phyloP scores from a whole-genome alignment of 2,888 invertebrate species.

The Melangyna quadrimaculata region DNA sequence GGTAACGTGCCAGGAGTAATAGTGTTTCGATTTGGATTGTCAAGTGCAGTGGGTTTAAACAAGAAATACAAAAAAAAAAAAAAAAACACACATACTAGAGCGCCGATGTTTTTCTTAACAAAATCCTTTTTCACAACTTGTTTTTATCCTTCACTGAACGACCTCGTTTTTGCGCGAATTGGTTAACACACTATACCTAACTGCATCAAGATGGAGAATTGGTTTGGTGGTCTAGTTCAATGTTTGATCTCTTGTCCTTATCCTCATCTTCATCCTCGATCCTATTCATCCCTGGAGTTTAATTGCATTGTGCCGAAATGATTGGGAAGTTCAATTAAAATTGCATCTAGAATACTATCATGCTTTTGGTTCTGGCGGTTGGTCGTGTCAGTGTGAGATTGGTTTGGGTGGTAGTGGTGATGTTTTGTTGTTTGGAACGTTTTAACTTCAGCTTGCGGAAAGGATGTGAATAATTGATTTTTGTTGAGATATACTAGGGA shows the following conservation, averaged over 20 bases:
- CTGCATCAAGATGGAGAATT: slow-evolving; percentile 28
- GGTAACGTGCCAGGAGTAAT: slow-evolving; percentile 66
- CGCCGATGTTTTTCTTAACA: background rate
- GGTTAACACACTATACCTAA: background rate
- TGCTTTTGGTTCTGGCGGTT: background rate
- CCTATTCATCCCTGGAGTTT: slow-evolving; percentile 20
- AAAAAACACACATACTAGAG: background rate
- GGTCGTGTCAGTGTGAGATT: background rate
- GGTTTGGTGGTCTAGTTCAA: slow-evolving; percentile 59
- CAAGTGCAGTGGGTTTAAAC: slow-evolving; percentile 40
- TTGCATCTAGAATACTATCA: slow-evolving; percentile 40
- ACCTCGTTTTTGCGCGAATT: slow-evolving; percentile 18
- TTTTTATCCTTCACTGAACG: background rate
- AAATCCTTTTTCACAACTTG: background rate
- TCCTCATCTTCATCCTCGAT: background rate
- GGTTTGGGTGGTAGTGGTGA: background rate
- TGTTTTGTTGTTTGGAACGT: slow-evolving; percentile 22
- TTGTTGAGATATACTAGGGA: slow-evolving; percentile 35
- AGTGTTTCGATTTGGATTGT: slow-evolving; percentile 56
- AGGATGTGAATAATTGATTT: slow-evolving; percentile 68
- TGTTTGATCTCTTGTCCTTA: slow-evolving; percentile 52
- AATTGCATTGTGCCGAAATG: slow-evolving; percentile 63
- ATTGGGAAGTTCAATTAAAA: slow-evolving; percentile 70
- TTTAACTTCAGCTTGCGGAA: slow-evolving; percentile 40
- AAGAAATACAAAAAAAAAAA: background rate